phyloP scores from a whole-genome alignment of 1,140 invertebrate genomes.

The Rhysida immarginata region DNA sequence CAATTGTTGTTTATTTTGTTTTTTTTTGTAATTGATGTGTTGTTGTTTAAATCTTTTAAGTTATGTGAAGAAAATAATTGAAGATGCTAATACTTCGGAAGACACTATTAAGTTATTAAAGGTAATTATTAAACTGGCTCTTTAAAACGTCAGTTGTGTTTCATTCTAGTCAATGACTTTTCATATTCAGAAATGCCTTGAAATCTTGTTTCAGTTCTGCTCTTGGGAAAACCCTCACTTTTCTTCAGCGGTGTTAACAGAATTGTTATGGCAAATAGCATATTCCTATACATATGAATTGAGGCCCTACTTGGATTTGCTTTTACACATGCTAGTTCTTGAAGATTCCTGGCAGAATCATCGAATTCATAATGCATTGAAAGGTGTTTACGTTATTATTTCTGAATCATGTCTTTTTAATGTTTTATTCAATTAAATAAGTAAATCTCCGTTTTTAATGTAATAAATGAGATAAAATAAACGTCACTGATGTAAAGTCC shows the following conservation, averaged over 20 bases:
- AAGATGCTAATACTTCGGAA: constrained; percentile 79
- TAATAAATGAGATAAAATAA: too few species aligned
- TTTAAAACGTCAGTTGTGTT: too few species aligned
- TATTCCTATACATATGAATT: constrained; percentile 90
- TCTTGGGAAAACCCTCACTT: constrained; percentile 94
- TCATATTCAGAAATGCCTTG: not conserved
- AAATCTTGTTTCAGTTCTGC: constrained; percentile 50
- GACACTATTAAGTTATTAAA: constrained; percentile 63
- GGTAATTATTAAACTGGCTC: constrained; percentile 19
- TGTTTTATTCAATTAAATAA: too few species aligned
- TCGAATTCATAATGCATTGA: constrained; percentile 77
- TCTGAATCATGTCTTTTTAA: too few species aligned
- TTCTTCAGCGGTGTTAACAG: constrained; percentile 68
- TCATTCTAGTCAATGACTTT: too few species aligned
- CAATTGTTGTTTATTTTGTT: not conserved
- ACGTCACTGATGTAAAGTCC: too few species aligned
- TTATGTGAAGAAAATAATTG: constrained; percentile 89
- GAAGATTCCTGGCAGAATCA: constrained; percentile 93
- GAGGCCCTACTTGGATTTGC: constrained; percentile 74
- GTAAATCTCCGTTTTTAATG: too few species aligned
- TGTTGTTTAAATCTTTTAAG: constrained; percentile 25
- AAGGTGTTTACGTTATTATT: too few species aligned
- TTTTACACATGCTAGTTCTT: constrained; percentile 69
- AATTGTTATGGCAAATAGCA: constrained; percentile 74
- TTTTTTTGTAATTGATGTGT: not conserved